phyloP scores from a whole-genome alignment of 2,888 invertebrate species.

The Drosophila nigritarsus region DNA sequence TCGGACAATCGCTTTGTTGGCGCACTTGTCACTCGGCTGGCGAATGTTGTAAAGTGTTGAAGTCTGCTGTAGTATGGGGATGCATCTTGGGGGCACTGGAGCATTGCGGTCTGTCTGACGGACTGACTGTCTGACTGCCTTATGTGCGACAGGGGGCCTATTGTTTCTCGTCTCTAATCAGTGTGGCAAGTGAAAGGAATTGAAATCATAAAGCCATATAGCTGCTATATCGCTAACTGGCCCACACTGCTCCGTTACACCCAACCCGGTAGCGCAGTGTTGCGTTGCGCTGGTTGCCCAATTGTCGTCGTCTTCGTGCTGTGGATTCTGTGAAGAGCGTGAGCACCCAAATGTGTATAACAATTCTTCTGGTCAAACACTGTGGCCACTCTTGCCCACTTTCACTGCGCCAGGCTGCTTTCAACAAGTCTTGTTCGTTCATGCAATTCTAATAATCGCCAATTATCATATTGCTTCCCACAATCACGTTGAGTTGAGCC shows the following conservation, averaged over 20 bases:
- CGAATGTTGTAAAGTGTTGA: constrained; percentile 12
- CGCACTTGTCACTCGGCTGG: constrained; percentile 13
- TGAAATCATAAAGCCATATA: constrained; percentile 71
- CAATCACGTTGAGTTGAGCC: constrained; percentile 39
- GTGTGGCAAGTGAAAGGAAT: constrained; percentile 72
- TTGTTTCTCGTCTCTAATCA: constrained; percentile 69
- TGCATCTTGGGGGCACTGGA: constrained; percentile 63
- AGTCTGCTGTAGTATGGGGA: constrained; percentile 18
- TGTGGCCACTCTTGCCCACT: constrained; percentile 43
- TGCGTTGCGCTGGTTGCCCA: constrained; percentile 57
- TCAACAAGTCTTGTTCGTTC: constrained; percentile 48
- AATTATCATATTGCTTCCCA: constrained; percentile 67
- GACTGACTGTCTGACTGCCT: constrained; percentile 22
- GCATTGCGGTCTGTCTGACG: constrained; percentile 51
- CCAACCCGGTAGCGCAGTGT: constrained; percentile 80
- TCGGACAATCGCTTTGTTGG: constrained; percentile 62
- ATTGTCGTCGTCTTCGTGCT: constrained; percentile 38
- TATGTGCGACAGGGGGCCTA: constrained; percentile 50
- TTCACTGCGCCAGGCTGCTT: constrained; percentile 63
- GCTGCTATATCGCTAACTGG: constrained; percentile 73
- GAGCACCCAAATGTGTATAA: constrained; percentile 19
- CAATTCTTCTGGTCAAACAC: constrained; percentile 31
- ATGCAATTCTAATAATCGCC: constrained; percentile 71
- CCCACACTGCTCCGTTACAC: constrained; percentile 66
- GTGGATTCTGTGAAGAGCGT: constrained; percentile 43